These are phyloP conservation scores for Cataglyphis altisquamis DNA, from an alignment of 2,888 invertebrate species.

Conservation along the genomic window DNA sequence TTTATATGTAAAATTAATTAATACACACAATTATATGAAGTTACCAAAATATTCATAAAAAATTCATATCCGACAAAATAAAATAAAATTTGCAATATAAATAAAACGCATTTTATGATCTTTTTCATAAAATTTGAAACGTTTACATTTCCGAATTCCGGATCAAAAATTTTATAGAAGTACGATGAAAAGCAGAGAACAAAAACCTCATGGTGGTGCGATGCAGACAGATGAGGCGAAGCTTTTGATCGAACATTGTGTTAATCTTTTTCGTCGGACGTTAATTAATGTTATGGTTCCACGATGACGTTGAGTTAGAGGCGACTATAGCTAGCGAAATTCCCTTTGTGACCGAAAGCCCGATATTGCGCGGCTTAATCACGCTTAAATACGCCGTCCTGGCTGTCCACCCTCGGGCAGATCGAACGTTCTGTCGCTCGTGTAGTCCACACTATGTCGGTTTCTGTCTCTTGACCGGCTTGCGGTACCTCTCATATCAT, in stretches of 20 bases:
- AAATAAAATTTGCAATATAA: not conserved
- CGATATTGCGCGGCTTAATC: constrained; percentile 74
- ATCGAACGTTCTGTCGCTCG: constrained; percentile 23
- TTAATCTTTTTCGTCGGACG: constrained; percentile 54
- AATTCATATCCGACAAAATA: not conserved
- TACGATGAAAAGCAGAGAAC: not conserved
- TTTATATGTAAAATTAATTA: not conserved
- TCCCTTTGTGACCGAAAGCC: constrained; percentile 73
- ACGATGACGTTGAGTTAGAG: constrained; percentile 52
- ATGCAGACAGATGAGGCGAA: not conserved
- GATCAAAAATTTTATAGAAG: constrained; percentile 24
- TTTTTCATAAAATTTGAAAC: constrained; percentile 5
- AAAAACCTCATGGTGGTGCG: constrained; percentile 1
- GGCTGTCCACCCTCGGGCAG: constrained; percentile 35
- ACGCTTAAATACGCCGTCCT: constrained; percentile 69
- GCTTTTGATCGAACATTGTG: constrained; percentile 42
- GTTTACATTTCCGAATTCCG: not conserved
- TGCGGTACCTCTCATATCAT: constrained; percentile 57
- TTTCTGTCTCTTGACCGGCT: constrained; percentile 46
- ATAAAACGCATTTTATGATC: not conserved
- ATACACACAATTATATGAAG: not conserved
- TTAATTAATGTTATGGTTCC: constrained; percentile 71
- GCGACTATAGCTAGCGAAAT: constrained; percentile 62
- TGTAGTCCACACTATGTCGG: constrained; percentile 46
- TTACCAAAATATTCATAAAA: not conserved